Base-by-base conservation (phyloP, 2,888 invertebrate genomes). In the Lutraria lutraria region DNA sequence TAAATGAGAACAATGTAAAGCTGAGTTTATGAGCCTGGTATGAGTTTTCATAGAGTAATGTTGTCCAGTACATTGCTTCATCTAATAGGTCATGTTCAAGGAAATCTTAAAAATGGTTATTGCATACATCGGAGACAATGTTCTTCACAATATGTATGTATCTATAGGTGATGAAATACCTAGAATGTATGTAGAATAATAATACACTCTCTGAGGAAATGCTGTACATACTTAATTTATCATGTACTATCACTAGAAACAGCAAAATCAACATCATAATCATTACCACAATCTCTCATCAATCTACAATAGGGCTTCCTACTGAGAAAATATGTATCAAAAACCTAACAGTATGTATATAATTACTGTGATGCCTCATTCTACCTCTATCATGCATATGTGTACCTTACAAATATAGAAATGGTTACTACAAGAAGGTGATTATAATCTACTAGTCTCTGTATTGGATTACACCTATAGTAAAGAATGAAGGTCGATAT, bases 341-440 rank as follows among this genome's bases (percentile, higher is more conserved):
- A 84, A 81, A n/a, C 25, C 25, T n/a, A 68, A 25, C 63, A 83
- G 29, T 84, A 29, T 84, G 54, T 76, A 76, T 76, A 76, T 54
- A 53, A 84, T 76, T 84, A 76, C 63, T 34, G 4, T 29, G 83
- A 21, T 29, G 54, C 68, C 43, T 60, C 83, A 25, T 31, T 72
- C 79, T 53, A 13, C 0, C 52, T 56, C 34, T 85, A 85, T 85
- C 76, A 76, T 56, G 83, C 82, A 82, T 82, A 83, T 87, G 83
- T 83, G 87, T 87, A 87, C 31, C 60, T 88, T 89, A 91, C 91
- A 91, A 87, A 91, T 91, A 91, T 91, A 91, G 91, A 86, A 91
- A 89, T 91, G 81, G 85, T 34, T 87, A 87, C 87, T 83, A 83
- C 60, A 29, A 72, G 60, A 79, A n/a, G 16, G 0, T 80, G 85